A percentile compares a stretch with the other conserved stretches of the same genome.
Evolutionary conservation across 2,113 vertebrate genomes (phyloP).

Genomic region (Hiodon alosoides): DNA sequence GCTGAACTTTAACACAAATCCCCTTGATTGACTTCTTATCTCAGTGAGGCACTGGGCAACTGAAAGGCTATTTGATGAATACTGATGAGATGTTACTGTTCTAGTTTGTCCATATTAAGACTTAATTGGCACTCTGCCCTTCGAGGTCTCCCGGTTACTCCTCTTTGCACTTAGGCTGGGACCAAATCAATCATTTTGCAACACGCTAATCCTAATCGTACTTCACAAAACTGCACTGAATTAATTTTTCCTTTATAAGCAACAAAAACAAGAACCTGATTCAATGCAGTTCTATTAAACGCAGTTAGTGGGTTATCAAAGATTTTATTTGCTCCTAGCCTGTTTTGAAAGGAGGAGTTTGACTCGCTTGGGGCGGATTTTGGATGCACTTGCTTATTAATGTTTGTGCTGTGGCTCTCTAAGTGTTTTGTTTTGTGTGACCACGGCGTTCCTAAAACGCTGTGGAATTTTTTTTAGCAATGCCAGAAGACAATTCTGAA

Average conservation of each 20-base stretch:
- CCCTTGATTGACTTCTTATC: neutral
- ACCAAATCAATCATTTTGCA: too few species aligned
- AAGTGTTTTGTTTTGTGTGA: neutral
- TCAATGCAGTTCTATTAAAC: too few species aligned
- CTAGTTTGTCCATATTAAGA: neutral
- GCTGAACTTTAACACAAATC: constrained; percentile 6
- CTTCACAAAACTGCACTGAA: too few species aligned
- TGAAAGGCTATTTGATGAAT: neutral
- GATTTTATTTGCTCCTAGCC: too few species aligned
- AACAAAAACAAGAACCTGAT: too few species aligned
- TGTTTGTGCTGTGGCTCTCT: neutral
- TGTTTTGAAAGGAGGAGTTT: neutral
- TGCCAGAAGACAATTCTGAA: neutral
- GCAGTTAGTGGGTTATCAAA: too few species aligned
- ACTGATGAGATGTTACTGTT: neutral
- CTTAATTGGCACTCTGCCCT: neutral
- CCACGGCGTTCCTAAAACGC: neutral
- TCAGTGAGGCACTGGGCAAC: neutral
- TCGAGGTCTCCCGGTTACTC: neutral
- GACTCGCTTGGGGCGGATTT: neutral
- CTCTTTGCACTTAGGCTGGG: too few species aligned
- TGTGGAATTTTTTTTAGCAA: neutral
- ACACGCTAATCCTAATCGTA: too few species aligned
- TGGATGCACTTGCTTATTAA: neutral
- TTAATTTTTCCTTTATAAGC: too few species aligned